Conservation (phyloP, 1,140 invertebrate species). For the Drosophila carrolli region DNA sequence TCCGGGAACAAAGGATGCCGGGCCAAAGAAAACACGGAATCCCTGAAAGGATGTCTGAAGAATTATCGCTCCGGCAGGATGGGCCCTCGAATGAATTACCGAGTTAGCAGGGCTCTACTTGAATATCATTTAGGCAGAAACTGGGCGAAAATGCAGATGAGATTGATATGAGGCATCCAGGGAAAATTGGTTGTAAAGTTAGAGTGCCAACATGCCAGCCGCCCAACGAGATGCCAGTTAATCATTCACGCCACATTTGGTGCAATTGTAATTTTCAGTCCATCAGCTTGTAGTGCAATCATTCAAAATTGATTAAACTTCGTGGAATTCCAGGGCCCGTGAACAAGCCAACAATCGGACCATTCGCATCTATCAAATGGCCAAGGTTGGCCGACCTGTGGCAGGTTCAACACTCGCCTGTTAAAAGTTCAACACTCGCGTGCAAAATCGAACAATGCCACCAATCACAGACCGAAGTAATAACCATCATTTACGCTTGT, state of each 20-base stretch:
- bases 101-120: not conserved
- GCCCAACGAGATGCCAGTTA: slow-evolving; percentile 24
- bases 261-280: slow-evolving; percentile 41
- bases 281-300: slow-evolving; percentile 30
- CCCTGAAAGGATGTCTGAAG: slow-evolving; percentile 18
- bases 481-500: slow-evolving; percentile 59
- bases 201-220: not conserved
- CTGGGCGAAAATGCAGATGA: slow-evolving; percentile 18
- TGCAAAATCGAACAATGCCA: slow-evolving; percentile 46
- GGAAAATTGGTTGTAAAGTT: not conserved
- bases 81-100: slow-evolving; percentile 30
- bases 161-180: slow-evolving; percentile 9
- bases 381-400: slow-evolving; percentile 40
- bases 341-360: not conserved
- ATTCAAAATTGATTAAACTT: slow-evolving; percentile 60
- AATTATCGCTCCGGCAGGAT: slow-evolving; percentile 14
- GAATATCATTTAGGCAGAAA: slow-evolving; percentile 8
- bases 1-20: slow-evolving; percentile 17
- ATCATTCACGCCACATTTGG: slow-evolving; percentile 59
- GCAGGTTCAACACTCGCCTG: slow-evolving; percentile 40
- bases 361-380: slow-evolving; percentile 34
- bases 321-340: not conserved
- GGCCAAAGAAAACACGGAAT: not conserved
- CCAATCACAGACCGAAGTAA: slow-evolving; percentile 49
- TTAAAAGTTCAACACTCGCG: slow-evolving; percentile 29